Evolutionary conservation across 1,140 invertebrate genomes (phyloP), one percentile per base, ranked within the genome.

Genomic region (Eriocheir sinensis): DNA sequence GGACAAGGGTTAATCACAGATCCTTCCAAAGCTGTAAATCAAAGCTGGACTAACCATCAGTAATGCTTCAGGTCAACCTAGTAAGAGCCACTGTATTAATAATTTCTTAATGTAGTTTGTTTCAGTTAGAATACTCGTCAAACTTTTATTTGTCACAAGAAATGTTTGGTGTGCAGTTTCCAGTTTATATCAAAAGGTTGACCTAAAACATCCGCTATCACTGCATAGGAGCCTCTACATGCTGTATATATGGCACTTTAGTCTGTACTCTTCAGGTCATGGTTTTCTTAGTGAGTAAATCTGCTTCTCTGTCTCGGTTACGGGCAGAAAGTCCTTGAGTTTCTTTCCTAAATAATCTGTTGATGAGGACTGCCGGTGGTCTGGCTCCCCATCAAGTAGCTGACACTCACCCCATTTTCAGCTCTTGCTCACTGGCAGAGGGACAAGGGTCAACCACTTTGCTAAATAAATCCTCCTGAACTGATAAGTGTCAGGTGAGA

Each of bases 211-310:
- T 21, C 27, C 60, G n/a, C 17, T 72, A 72, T n/a, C 60, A 72
- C n/a, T n/a, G 21, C 60, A 48, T 89, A 21, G 0, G 27, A 38
- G n/a, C 36, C 36, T 86, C 2, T 34, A 2, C 0, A 17, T 41
- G 34, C 83, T 86, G 83, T 38, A 38, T 86, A 41, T 86, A 40
- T 86, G 83, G 83, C 83, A 72, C n/a, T 72, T 72, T 72, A 21
- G 60, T 72, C 60, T n/a, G n/a, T n/a, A n/a, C n/a, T n/a, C 60
- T 72, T 72, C 60, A n/a, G 27, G 60, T n/a, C 60, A 72, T 72
- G 60, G 60, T 72, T 21, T 72, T 72, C 3, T n/a, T n/a, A n/a
- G n/a, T 72, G 60, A 72, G 60, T n/a, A 72, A 72, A n/a, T 6
- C 21, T 53, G 21, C 12, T 53, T 53, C 48, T 53, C 21, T 53